phyloP scores from a whole-genome alignment of 2,113 vertebrate genomes.

The Cololabis saira region DNA sequence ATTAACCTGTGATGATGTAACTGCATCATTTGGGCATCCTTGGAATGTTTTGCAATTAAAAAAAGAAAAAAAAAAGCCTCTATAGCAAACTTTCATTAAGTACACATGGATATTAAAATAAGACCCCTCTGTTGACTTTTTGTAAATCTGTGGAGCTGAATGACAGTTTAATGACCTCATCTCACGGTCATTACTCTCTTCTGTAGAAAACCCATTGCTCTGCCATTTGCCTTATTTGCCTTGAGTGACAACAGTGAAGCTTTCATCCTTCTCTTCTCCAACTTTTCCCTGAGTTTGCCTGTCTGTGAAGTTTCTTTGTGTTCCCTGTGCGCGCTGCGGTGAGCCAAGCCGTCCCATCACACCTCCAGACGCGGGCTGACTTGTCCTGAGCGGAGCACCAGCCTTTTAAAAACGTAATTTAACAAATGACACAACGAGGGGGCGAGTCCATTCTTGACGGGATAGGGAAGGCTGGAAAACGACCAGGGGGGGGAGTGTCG shows the following conservation, averaged over 20 bases:
- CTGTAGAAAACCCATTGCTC: constrained; percentile 43
- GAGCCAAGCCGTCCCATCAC: constrained; percentile 3
- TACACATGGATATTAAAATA: constrained; percentile 42
- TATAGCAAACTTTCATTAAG: constrained; percentile 30
- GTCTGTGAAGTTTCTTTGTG: too few species aligned
- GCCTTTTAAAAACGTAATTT: constrained; percentile 60
- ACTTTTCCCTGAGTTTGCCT: too few species aligned
- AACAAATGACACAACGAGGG: constrained; percentile 68
- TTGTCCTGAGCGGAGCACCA: constrained; percentile 36
- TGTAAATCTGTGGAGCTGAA: constrained; percentile 34
- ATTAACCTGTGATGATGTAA: constrained; percentile 19
- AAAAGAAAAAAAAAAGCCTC: constrained; percentile 6
- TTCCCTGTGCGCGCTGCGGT: background rate
- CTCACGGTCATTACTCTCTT: constrained; percentile 37
- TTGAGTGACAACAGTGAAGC: constrained; percentile 38
- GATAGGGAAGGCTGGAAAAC: background rate
- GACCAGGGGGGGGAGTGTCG: rapidly evolving
- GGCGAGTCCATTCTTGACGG: constrained; percentile 33
- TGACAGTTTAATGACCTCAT: constrained; percentile 53
- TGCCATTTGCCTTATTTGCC: constrained; percentile 45
- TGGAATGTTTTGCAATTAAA: constrained; percentile 1
- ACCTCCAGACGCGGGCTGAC: constrained; percentile 14
- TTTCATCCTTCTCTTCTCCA: background rate
- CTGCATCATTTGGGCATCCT: background rate
- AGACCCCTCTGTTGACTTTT: constrained; percentile 11